Percentiles rank a stretch among this genome's conserved stretches.
Evolutionary conservation across 1,140 invertebrate species (phyloP).

Genomic region (Rhyzopertha dominica): DNA sequence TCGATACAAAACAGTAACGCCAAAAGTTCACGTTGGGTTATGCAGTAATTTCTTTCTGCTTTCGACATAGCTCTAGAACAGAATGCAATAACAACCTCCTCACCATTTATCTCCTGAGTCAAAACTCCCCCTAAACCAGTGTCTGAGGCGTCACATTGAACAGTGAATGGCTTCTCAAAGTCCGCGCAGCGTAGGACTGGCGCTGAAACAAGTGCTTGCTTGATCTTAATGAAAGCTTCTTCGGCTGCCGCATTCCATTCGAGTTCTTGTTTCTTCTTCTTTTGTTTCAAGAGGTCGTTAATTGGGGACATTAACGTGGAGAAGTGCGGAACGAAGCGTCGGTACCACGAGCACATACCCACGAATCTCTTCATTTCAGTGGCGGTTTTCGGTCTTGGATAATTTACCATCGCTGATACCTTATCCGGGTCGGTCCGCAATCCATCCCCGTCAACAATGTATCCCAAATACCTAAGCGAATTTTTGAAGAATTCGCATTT

Average conservation of each 20-base stretch:
- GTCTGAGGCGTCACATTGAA: constrained; percentile 24
- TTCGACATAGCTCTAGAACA: constrained; percentile 25
- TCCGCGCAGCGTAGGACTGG: constrained; percentile 28
- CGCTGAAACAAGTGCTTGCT: constrained; percentile 19
- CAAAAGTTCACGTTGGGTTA: constrained; percentile 48
- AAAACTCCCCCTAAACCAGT: constrained; percentile 27
- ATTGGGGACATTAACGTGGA: constrained; percentile 41
- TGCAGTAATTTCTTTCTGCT: constrained; percentile 41
- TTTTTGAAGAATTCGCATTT: constrained; percentile 40
- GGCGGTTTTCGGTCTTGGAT: constrained; percentile 10
- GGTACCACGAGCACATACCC: constrained; percentile 40
- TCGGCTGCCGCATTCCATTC: constrained; percentile 13
- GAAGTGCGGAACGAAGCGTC: constrained; percentile 45
- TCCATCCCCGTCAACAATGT: constrained; percentile 34
- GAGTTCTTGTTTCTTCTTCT: constrained; percentile 18
- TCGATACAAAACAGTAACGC: constrained; percentile 45
- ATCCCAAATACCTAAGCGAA: constrained; percentile 40
- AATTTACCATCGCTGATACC: constrained; percentile 19
- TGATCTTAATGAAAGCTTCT: constrained; percentile 20
- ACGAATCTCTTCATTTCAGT: constrained; percentile 32
- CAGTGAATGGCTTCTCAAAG: constrained; percentile 22
- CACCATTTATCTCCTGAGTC: constrained; percentile 20
- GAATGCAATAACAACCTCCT: constrained; percentile 26
- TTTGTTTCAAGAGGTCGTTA: constrained; percentile 38
- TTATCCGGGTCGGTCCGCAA: constrained; percentile 39